Evolutionary conservation across 30 jellyfish, hydroid and myxozoan species (phyloP), one percentile per base, ranked within the genome.

Genomic region (Nemopilema nomurai): DNA sequence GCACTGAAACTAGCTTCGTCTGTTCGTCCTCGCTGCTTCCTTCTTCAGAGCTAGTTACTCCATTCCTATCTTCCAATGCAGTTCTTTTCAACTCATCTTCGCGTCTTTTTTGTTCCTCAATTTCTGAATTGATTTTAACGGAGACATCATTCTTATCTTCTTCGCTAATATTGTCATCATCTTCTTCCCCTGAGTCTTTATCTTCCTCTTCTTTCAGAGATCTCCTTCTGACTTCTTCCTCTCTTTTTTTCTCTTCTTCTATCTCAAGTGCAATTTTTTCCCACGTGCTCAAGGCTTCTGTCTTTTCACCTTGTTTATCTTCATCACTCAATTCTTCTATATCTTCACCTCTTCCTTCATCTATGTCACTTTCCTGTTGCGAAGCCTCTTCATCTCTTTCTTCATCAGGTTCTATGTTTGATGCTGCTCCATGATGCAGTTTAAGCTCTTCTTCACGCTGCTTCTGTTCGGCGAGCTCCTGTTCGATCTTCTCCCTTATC

Each of bases 211-310:
- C 87, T 23, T 57, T 41, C 69, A 4, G 26, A 18, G 49, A 23
- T 19, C 51, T 66, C 67, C 27, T 75, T 65, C 63, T 74, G 41
- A 49, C 57, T 28, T 84, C 93, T 22, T 62, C 93, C 27, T 84
- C 93, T 41, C 93, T 20, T 52, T 52, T 84, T 67, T 84, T 84
- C 62, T 84, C 93, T 49, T 84, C 93, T 62, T 84, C 93, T 7
- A 84, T 84, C 62, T 84, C 93, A 23, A 84, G 87, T 16, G 93
- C 93, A 21, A 84, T 84, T 26, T 84, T 84, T 66, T 84, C 93
- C 93, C 93, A 84, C 8, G 93, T 84, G 84, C 93, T 84, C 53
- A 84, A 24, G 0, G 71, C n/a, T 24, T 62, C 32, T 22, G 67
- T 25, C 4, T 74, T 71, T 23, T 64, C 77, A 0, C 33, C 82